These are phyloP conservation scores for Drosophila lacicola DNA, from an alignment of 2,888 invertebrate genomes.

Conservation along the genomic window DNA sequence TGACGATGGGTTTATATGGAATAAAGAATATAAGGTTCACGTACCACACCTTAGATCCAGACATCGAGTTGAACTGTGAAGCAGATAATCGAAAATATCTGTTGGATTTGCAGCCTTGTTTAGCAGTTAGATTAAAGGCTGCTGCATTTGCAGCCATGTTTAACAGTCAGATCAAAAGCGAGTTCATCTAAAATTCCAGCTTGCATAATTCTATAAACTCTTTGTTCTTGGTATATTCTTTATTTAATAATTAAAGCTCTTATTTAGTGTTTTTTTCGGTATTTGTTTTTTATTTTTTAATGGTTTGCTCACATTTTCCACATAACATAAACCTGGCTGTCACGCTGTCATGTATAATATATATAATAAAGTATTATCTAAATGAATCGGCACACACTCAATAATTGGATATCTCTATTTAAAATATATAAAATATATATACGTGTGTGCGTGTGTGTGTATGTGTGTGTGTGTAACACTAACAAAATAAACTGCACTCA, in stretches of 20 bases:
- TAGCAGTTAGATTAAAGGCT: too few species aligned
- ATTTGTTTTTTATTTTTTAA: constrained; percentile 30
- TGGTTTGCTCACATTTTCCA: constrained; percentile 20
- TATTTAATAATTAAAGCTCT: constrained; percentile 82
- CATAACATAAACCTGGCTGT: constrained; percentile 67
- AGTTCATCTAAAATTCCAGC: too few species aligned
- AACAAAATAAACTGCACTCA: constrained; percentile 36
- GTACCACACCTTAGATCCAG: too few species aligned
- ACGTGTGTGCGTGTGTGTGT: not conserved
- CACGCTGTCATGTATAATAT: constrained; percentile 36
- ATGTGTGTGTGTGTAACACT: constrained; percentile 6
- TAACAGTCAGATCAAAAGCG: too few species aligned
- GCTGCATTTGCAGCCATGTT: too few species aligned
- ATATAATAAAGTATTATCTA: constrained; percentile 40
- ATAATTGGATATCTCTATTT: constrained; percentile 66
- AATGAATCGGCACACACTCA: constrained; percentile 44
- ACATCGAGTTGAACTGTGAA: too few species aligned
- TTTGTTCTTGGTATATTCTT: constrained; percentile 69
- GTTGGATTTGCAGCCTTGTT: too few species aligned
- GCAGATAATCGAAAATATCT: too few species aligned
- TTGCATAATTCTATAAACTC: too few species aligned
- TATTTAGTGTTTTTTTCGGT: constrained; percentile 73
- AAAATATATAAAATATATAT: constrained; percentile 69
- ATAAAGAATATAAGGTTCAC: too few species aligned
- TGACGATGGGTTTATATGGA: too few species aligned